These are phyloP conservation scores for Protomyctophum bolini DNA, from an alignment of 2,113 vertebrate species.

Conservation along the genomic window DNA sequence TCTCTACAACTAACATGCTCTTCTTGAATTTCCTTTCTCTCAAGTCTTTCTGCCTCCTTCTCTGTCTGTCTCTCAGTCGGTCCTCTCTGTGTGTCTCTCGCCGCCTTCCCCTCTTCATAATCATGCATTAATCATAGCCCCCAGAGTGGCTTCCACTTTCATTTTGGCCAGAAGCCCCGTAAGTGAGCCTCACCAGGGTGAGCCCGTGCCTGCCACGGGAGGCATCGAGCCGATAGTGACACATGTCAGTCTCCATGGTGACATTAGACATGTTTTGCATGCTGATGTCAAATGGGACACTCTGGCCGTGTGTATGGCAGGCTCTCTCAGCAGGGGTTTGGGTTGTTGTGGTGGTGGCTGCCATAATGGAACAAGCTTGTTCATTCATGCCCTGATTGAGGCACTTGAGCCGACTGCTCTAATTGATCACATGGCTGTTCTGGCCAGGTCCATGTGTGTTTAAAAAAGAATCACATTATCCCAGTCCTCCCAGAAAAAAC, in stretches of 20 bases:
- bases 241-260: constrained; percentile 66
- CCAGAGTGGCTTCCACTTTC: constrained; percentile 41
- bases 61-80: constrained; percentile 16
- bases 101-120: constrained; percentile 19
- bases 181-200: constrained; percentile 15
- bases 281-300: constrained; percentile 30
- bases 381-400: background rate
- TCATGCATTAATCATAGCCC: constrained; percentile 33
- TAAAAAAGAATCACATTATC: too few relatives aligned
- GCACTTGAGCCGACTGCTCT: background rate
- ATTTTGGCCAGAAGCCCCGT: constrained; percentile 40
- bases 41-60: constrained; percentile 12
- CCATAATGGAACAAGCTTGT: background rate
- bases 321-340: background rate
- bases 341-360: background rate
- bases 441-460: too few relatives aligned
- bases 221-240: constrained; percentile 31
- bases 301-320: background rate
- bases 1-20: constrained; percentile 5
- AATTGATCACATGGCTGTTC: too few relatives aligned
- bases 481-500: too few relatives aligned
- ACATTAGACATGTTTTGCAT: constrained; percentile 25
- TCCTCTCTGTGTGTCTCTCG: constrained; percentile 7
- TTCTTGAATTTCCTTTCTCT: constrained; percentile 46
- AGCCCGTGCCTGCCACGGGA: constrained; percentile 32